Conservation (phyloP, 2,113 vertebrate genomes). For the Dipodomys ordii region DNA sequence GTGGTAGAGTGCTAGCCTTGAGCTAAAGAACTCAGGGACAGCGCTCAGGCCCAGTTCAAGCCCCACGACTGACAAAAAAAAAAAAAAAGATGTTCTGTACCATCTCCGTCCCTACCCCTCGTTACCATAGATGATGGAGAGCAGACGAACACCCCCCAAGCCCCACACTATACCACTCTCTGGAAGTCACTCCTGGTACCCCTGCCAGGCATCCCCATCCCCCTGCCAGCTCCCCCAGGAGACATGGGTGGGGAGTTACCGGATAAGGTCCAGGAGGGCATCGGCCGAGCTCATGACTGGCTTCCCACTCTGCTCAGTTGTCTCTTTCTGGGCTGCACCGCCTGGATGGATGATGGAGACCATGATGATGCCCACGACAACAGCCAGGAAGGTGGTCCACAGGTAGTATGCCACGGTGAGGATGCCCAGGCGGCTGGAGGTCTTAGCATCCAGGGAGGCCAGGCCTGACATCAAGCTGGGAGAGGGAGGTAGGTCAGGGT, state of each 20-base stretch:
- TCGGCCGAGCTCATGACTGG: slow-evolving; percentile 98
- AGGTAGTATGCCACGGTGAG: slow-evolving; percentile 98
- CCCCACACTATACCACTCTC: rapidly evolving
- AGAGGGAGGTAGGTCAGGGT: slow-evolving; percentile 13
- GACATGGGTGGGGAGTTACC: slow-evolving; percentile 85
- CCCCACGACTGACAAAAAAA: no score
- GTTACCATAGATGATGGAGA: not conserved
- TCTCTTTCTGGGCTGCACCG: slow-evolving; percentile 96
- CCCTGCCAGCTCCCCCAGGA: not conserved
- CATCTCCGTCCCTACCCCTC: not conserved
- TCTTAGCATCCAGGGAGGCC: slow-evolving; percentile 97
- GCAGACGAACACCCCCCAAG: not conserved
- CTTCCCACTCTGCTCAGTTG: slow-evolving; percentile 92
- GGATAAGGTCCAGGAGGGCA: slow-evolving; percentile 96
- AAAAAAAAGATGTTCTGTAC: no score
- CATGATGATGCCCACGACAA: slow-evolving; percentile 97
- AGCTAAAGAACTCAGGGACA: no score
- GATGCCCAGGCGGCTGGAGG: slow-evolving; percentile 96
- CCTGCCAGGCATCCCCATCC: not conserved
- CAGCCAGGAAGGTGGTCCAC: slow-evolving; percentile 98
- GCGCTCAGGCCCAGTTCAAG: no score
- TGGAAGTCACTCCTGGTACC: not conserved
- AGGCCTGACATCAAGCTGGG: slow-evolving; percentile 97
- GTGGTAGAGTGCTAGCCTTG: no score
- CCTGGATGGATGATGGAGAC: slow-evolving; percentile 98